Conservation (phyloP, 2,888 invertebrate genomes). For the Drosophila neoperkinsi region DNA sequence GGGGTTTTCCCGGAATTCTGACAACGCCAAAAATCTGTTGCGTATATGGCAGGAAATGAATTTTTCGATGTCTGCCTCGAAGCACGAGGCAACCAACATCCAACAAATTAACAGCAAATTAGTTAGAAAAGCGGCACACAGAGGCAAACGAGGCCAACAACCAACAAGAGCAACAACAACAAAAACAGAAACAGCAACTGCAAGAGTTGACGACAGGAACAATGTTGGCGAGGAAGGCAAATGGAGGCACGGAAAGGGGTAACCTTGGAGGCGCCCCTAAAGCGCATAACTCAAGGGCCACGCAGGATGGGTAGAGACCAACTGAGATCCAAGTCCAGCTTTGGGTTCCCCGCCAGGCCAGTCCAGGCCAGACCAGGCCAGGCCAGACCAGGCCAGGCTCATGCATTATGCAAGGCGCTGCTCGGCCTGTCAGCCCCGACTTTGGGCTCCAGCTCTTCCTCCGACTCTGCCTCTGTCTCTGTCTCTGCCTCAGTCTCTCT, state of each 20-base stretch:
- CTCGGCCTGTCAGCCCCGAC: constrained; percentile 35
- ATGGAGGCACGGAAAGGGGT: constrained; percentile 16
- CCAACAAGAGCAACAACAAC: neutral
- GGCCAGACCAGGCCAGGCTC: constrained; percentile 56
- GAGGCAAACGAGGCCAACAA: constrained; percentile 2
- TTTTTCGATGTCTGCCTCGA: constrained; percentile 15
- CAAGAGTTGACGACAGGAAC: constrained; percentile 4
- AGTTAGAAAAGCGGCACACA: constrained; percentile 61
- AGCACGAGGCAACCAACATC: constrained; percentile 29
- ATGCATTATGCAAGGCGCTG: constrained; percentile 72
- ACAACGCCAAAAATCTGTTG: constrained; percentile 45
- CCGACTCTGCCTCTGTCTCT: neutral
- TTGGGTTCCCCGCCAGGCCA: constrained; percentile 30
- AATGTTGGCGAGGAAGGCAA: neutral
- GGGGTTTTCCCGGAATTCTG: constrained; percentile 75
- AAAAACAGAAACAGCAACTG: neutral
- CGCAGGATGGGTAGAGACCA: constrained; percentile 19
- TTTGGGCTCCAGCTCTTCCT: constrained; percentile 9
- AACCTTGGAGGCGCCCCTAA: constrained; percentile 76
- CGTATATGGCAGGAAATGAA: constrained; percentile 46
- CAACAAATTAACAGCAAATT: constrained; percentile 72
- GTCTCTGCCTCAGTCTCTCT: constrained; percentile 24
- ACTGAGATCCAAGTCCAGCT: constrained; percentile 9
- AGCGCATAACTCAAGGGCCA: constrained; percentile 70
- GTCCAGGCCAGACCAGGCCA: constrained; percentile 50